Conservation (phyloP, 2,888 invertebrate genomes). For the Graphium colonna region DNA sequence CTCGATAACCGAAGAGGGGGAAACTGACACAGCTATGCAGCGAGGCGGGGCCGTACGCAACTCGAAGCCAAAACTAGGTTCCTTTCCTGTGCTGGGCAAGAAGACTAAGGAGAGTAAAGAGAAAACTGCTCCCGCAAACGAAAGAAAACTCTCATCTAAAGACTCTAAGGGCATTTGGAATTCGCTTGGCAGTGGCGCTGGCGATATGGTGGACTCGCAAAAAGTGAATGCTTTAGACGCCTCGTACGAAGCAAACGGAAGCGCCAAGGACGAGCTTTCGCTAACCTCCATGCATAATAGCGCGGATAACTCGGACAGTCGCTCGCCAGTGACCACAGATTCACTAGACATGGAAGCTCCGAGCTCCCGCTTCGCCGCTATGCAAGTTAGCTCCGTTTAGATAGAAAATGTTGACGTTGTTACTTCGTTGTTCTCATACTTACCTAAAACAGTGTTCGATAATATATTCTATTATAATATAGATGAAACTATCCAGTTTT, state of each 20-base stretch:
- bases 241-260: constrained; percentile 58
- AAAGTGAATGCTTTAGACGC: constrained; percentile 62
- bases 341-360: constrained; percentile 69
- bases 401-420: not conserved
- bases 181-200: constrained; percentile 61
- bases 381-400: constrained; percentile 82
- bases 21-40: constrained; percentile 75
- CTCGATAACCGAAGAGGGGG: constrained; percentile 85
- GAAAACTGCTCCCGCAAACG: constrained; percentile 51
- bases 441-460: not conserved
- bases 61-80: constrained; percentile 81
- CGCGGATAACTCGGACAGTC: constrained; percentile 66
- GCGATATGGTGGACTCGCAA: constrained; percentile 68
- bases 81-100: constrained; percentile 83
- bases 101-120: constrained; percentile 79
- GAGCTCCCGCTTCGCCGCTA: constrained; percentile 73
- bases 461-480: constrained; percentile 1
- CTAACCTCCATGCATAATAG: constrained; percentile 64
- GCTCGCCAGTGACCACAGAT: constrained; percentile 73
- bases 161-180: constrained; percentile 74
- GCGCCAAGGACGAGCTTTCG: constrained; percentile 71
- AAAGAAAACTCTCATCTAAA: constrained; percentile 70
- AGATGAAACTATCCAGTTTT: not conserved
- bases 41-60: constrained; percentile 71
- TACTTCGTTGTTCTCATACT: not conserved